Percentiles rank a stretch among this genome's conserved stretches.
Evolutionary conservation across 2,888 invertebrate species (phyloP).

Genomic region (Gandaritis pyraliata): DNA sequence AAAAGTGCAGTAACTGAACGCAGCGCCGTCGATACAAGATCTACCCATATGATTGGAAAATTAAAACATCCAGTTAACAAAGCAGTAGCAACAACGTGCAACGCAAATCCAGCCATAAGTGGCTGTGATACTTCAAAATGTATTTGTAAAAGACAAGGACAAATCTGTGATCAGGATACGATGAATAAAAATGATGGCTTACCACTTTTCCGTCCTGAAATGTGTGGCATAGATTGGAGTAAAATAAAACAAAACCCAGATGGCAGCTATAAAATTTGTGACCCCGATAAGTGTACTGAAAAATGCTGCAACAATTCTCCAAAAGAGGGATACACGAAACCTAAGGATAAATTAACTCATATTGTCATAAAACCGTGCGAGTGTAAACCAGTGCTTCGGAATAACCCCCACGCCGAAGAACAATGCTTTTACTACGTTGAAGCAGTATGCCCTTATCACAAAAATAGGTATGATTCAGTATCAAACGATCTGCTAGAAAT

Average conservation of each 20-base stretch:
- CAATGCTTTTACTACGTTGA: slow-evolving; percentile 48
- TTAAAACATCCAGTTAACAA: slow-evolving; percentile 47
- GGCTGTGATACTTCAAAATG: slow-evolving; percentile 53
- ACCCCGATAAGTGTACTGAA: slow-evolving; percentile 24
- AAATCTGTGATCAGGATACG: neutral
- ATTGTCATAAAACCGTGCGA: slow-evolving; percentile 51
- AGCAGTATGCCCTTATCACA: slow-evolving; percentile 46
- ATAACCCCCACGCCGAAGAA: slow-evolving; percentile 32
- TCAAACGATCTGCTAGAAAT: slow-evolving; percentile 52
- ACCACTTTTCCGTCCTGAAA: slow-evolving; percentile 18
- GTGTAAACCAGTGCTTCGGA: slow-evolving; percentile 31
- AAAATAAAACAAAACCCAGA: slow-evolving; percentile 28
- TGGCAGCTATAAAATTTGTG: slow-evolving; percentile 28
- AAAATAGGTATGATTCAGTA: slow-evolving; percentile 43
- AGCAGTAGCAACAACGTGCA: slow-evolving; percentile 53
- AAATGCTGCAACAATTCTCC: slow-evolving; percentile 5
- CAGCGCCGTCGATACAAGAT: slow-evolving; percentile 15
- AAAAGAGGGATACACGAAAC: neutral
- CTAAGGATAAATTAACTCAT: slow-evolving; percentile 36
- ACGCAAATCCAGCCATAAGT: slow-evolving; percentile 41
- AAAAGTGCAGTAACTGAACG: neutral
- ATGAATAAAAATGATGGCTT: slow-evolving; percentile 4
- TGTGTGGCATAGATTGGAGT: slow-evolving; percentile 24
- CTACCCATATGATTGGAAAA: slow-evolving; percentile 38
- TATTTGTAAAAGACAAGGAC: slow-evolving; percentile 47